These are phyloP conservation scores for Chiloscyllium punctatum DNA, from an alignment of 2,797 vertebrate genomes.

Conservation along the genomic window DNA sequence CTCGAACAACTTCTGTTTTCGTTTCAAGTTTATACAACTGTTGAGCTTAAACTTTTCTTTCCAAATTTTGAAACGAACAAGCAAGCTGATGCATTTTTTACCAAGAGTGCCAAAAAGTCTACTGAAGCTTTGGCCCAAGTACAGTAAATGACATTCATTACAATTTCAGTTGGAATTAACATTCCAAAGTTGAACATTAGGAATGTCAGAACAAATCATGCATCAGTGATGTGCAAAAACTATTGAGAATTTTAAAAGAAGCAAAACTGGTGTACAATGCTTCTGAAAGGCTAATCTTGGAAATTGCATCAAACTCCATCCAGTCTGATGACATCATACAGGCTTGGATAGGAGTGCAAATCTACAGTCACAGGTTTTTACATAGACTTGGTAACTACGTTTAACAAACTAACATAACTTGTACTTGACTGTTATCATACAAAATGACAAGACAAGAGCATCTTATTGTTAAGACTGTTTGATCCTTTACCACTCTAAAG, in stretches of 20 bases:
- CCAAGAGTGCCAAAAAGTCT: background rate
- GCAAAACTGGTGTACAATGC: background rate
- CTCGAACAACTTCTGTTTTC: too few species aligned
- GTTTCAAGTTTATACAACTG: background rate
- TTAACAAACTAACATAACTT: too few species aligned
- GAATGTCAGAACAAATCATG: background rate
- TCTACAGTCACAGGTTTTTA: too few species aligned
- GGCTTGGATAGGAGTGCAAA: too few species aligned
- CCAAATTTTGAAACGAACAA: background rate
- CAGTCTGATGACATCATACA: too few species aligned
- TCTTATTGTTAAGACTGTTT: too few species aligned
- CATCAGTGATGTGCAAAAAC: background rate
- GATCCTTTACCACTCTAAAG: too few species aligned
- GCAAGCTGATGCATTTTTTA: background rate
- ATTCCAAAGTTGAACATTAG: background rate
- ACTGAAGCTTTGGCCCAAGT: background rate
- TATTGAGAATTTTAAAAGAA: background rate
- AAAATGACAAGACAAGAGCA: too few species aligned
- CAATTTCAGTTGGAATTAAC: background rate
- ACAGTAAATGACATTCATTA: background rate
- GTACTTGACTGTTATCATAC: too few species aligned
- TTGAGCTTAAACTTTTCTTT: background rate
- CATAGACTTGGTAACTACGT: too few species aligned
- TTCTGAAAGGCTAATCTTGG: too few species aligned
- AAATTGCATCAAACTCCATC: too few species aligned